Evolutionary conservation across 2,797 vertebrate genomes (phyloP), one percentile per base, ranked within the genome.

Genomic region (Ctenopoma multispine): DNA sequence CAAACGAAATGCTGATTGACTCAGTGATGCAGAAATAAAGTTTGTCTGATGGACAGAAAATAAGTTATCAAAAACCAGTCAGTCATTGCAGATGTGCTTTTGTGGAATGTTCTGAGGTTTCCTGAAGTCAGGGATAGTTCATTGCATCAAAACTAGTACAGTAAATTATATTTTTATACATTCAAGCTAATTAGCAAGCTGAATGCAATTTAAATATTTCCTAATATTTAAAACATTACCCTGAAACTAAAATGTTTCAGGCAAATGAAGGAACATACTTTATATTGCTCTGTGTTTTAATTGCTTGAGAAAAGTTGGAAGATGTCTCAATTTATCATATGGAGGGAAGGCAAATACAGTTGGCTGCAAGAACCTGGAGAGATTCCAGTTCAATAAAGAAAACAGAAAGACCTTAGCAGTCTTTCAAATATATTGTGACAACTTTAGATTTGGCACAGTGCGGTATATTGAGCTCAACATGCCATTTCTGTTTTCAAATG

Each of bases 1-100:
- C 78, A 80, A 87, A 87, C 14, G 1, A 79, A 88, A 87, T 59
- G 69, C 78, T 80, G 73, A 87, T 80, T 56, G 78, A 81, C 75
- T 81, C 77, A 43, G 40, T 62, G 63, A 77, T 58, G 81, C 76
- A 57, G 77, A 84, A 73, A 80, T 43, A 0, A 63, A 81, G 62
- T 77, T 78, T 80, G 44, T 49, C 72, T 7, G 8, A 77, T 58
- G 51, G 65, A 51, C n/a, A 56, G 17, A 17, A 53, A 51, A 41
- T 14, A 48, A 56, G 44, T 5, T n/a, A 23, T 34, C 1, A 43
- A 62, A 69, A 65, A n/a, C 7, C 53, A 83, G 34, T 27, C 63
- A 72, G 7, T 65, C 60, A 7, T 71, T 51, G 40, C 31, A 61
- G 23, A 63, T 1, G 5, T 14, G 49, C 41, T 67, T 79, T 47